phyloP scores from a whole-genome alignment of 2,888 invertebrate genomes.

The Salpingus planirostris region DNA sequence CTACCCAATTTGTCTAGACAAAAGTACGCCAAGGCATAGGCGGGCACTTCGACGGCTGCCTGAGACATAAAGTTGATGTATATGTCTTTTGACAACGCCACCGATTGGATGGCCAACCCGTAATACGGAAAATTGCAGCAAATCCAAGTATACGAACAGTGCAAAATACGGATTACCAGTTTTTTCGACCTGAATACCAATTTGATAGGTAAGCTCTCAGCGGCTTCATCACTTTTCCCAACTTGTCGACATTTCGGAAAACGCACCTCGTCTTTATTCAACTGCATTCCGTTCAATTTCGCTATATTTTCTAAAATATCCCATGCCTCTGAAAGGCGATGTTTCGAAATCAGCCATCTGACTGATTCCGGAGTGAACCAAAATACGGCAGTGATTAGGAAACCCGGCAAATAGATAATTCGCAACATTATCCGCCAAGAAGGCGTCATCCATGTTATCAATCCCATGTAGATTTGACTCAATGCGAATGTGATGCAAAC shows the following conservation, averaged over 20 bases:
- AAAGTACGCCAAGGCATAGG: slow-evolving; percentile 53
- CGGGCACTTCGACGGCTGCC: slow-evolving; percentile 60
- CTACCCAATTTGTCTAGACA: slow-evolving; percentile 55
- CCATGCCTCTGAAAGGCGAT: slow-evolving; percentile 46
- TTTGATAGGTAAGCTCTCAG: slow-evolving; percentile 5
- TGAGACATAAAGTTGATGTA: slow-evolving; percentile 65
- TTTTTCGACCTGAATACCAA: slow-evolving; percentile 1
- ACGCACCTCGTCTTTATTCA: background rate
- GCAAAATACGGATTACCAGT: slow-evolving; percentile 46
- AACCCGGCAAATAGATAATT: slow-evolving; percentile 55
- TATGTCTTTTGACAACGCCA: slow-evolving; percentile 61
- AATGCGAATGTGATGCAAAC: slow-evolving; percentile 57
- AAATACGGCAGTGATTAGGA: slow-evolving; percentile 56
- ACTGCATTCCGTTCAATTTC: slow-evolving; percentile 48
- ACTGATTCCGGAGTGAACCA: slow-evolving; percentile 60
- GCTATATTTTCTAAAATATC: slow-evolving; percentile 53
- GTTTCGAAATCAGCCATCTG: slow-evolving; percentile 61
- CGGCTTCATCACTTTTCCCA: slow-evolving; percentile 2
- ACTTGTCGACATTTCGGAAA: too few relatives aligned
- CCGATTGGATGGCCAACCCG: slow-evolving; percentile 67
- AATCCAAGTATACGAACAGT: slow-evolving; percentile 67
- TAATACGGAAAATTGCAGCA: slow-evolving; percentile 69
- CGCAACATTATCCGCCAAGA: slow-evolving; percentile 58
- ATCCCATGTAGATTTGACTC: slow-evolving; percentile 56
- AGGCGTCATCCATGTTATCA: slow-evolving; percentile 53